Evolutionary conservation across 2,797 vertebrate species (phyloP).

Genomic region (Lacerta bilineata): DNA sequence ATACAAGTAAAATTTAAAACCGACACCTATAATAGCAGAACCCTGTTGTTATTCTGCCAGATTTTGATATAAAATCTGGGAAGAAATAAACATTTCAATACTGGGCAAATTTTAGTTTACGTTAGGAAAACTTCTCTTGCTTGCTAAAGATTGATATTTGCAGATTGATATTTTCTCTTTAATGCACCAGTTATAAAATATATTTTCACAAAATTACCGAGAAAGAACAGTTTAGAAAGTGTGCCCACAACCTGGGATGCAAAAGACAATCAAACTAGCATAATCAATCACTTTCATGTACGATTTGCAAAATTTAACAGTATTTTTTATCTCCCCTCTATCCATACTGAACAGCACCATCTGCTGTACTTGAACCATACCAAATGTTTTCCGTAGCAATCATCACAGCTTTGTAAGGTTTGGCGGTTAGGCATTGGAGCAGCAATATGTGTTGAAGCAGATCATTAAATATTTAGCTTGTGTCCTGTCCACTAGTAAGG

Average conservation of each 20-base stretch:
- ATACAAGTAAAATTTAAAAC: slow-evolving; percentile 27
- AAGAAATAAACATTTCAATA: not conserved
- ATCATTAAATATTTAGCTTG: not conserved
- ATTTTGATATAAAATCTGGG: slow-evolving; percentile 14
- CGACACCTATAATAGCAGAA: not conserved
- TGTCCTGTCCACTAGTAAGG: not conserved
- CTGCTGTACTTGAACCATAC: slow-evolving; percentile 78
- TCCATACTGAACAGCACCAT: slow-evolving; percentile 68
- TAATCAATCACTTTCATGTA: slow-evolving; percentile 46
- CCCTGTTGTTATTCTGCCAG: slow-evolving; percentile 18
- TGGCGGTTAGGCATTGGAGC: too few relatives aligned
- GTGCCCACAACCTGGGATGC: too few relatives aligned
- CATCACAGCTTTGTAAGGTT: too few relatives aligned
- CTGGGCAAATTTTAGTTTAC: not conserved
- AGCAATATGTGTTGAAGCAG: not conserved
- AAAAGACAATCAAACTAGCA: slow-evolving; percentile 49
- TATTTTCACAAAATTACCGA: not conserved
- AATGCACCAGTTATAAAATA: not conserved
- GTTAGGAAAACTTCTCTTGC: not conserved
- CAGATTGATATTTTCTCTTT: slow-evolving; percentile 27
- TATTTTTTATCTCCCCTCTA: slow-evolving; percentile 26
- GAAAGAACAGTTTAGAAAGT: not conserved
- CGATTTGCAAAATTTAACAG: slow-evolving; percentile 70
- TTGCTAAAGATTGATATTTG: not conserved
- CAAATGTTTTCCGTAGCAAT: slow-evolving; percentile 66